phyloP scores from a whole-genome alignment of 1,140 invertebrate species.

The Aplysia californica region DNA sequence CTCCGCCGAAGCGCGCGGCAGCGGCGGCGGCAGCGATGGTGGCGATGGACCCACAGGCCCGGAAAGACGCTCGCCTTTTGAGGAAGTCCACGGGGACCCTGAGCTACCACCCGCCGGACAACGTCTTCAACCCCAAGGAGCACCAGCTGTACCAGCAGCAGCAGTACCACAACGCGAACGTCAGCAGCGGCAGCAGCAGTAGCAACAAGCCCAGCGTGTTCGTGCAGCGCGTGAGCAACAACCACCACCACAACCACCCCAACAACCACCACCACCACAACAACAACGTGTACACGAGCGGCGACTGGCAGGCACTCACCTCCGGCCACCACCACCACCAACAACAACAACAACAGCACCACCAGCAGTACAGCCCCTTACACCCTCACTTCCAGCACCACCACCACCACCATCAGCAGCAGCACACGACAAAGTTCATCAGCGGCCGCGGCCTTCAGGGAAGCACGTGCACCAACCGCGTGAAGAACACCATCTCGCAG shows the following conservation, averaged over 20 bases:
- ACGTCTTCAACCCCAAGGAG: background rate
- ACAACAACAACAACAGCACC: background rate
- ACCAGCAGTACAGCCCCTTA: background rate
- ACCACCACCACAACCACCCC: background rate
- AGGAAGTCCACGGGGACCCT: background rate
- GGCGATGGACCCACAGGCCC: too few species aligned
- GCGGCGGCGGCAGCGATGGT: too few species aligned
- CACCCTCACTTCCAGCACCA: background rate
- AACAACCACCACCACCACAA: background rate
- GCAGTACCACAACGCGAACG: background rate
- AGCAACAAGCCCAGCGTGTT: too few species aligned
- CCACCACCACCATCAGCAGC: background rate
- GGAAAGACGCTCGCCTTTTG: background rate
- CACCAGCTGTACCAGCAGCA: background rate
- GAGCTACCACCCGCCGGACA: background rate
- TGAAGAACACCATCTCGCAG: background rate
- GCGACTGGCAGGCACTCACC: background rate
- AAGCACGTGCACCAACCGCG: background rate
- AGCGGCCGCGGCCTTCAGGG: constrained; percentile 2
- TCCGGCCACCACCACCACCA: background rate
- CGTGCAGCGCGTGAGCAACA: too few species aligned
- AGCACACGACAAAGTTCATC: background rate
- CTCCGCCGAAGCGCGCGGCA: background rate
- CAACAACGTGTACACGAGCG: background rate
- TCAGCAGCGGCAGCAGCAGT: too few species aligned